These are phyloP conservation scores for Cydia splendana DNA, from an alignment of 1,140 invertebrate species.

Conservation along the genomic window DNA sequence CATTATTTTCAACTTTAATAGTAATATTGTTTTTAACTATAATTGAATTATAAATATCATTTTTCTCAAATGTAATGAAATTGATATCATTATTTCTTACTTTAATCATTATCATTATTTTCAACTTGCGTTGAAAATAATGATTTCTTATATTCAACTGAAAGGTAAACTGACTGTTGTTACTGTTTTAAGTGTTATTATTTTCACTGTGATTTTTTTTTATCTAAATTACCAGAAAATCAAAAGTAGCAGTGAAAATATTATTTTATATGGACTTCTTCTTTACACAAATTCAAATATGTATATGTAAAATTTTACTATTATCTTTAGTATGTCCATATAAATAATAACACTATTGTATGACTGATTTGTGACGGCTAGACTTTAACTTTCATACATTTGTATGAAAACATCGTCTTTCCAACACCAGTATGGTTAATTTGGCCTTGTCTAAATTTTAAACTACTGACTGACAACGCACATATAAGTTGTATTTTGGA, in stretches of 20 bases:
- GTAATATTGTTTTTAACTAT: not conserved
- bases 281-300: not conserved
- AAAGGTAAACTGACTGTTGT: constrained; percentile 22
- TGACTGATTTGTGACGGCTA: constrained; percentile 6
- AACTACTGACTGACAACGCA: not conserved
- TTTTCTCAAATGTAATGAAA: not conserved
- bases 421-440: not conserved
- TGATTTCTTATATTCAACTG: constrained; percentile 13
- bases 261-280: not conserved
- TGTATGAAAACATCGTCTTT: not conserved
- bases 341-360: not conserved
- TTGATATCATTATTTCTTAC: not conserved
- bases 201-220: constrained; percentile 8
- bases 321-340: not conserved
- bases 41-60: not conserved
- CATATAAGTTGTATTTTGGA: not conserved
- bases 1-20: constrained; percentile 26
- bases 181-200: constrained; percentile 9
- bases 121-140: not conserved
- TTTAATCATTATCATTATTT: constrained; percentile 23
- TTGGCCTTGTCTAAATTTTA: not conserved
- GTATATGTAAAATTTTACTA: not conserved
- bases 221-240: not conserved
- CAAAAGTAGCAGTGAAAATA: not conserved
- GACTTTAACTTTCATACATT: not conserved